These are phyloP conservation scores for Megaustenia siamemsis DNA, from an alignment of 2,888 invertebrate genomes.

Conservation along the genomic window DNA sequence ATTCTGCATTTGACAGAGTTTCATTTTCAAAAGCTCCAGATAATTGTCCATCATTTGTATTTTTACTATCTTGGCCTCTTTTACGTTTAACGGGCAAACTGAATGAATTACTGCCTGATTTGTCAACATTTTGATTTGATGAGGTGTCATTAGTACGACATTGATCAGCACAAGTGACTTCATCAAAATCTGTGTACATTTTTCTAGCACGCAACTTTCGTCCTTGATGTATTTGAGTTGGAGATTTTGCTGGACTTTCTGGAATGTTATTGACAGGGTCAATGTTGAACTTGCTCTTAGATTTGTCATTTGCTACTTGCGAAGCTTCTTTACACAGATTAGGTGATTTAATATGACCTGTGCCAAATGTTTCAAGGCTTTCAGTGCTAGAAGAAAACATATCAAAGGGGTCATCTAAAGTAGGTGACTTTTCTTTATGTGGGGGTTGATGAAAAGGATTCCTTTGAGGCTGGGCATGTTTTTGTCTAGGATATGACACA, in stretches of 20 bases:
- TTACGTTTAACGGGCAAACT: too few relatives aligned
- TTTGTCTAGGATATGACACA: slow-evolving; percentile 47
- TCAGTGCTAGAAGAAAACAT: slow-evolving; percentile 32
- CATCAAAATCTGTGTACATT: neutral
- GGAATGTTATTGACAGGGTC: neutral
- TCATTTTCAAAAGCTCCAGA: neutral
- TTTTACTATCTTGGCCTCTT: neutral
- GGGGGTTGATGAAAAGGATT: neutral
- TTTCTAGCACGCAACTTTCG: neutral
- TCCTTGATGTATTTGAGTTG: neutral
- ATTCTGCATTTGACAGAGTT: neutral
- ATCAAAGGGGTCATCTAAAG: slow-evolving; percentile 47
- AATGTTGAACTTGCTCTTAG: neutral
- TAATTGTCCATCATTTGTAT: neutral
- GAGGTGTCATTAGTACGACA: neutral
- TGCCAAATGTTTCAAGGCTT: slow-evolving; percentile 44
- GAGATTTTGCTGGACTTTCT: neutral
- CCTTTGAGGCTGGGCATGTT: neutral
- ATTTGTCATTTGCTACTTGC: neutral
- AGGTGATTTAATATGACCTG: neutral
- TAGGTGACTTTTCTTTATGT: neutral
- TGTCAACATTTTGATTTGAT: neutral
- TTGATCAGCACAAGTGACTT: too few relatives aligned
- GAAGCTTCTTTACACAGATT: neutral
- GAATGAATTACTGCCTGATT: neutral